Base-by-base conservation (phyloP, 1,140 invertebrate genomes). In the Drosophila leontia region DNA sequence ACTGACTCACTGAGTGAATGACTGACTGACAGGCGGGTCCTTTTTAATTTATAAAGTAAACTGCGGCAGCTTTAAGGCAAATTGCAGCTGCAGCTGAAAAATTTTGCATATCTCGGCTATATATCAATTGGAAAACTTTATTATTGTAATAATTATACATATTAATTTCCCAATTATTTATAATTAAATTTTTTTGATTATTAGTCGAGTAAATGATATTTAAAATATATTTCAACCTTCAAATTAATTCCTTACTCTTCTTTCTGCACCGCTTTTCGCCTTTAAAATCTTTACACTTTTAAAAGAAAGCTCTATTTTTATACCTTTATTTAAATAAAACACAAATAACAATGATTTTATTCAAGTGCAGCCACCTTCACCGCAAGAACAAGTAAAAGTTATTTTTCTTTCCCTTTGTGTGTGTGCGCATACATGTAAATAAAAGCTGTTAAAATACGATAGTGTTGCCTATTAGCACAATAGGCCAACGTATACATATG, bases 361-460 rank as follows among this genome's bases (percentile, higher is more conserved):
- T 65, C 7, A 53, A 69, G 65, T n/a, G 32, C 62, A 41, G 34
- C 15, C 7, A 19, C 48, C 11, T 7, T 17, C 19, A 8, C 19
- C 15, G 48, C 19, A 55, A 23, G 39, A 67, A 35, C 12, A 67
- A 70, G 61, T 51, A 44, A 65, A 65, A 53, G 69, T 63, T 55
- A 23, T 64, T 75, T n/a, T 74, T 44, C 62, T 44, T n/a, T 68
- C 8, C 17, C 29, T 26, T 26, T n/a, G 29, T 19, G 19, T 3
- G 29, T 17, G 71, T 57, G 35, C 6, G 42, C 60, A 39, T 41
- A 50, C 62, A 68, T 88, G 85, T 81, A 85, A 87, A 84, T 88
- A 90, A 78, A 81, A 90, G 74, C 85, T 90, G 85, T 90, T 88
- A 90, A 88, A 88, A 88, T 88, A 84, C 86, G 85, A 88, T 90